Base-by-base conservation (phyloP, 92 coral and sea anemone species). In the Parazoanthus swiftii region DNA sequence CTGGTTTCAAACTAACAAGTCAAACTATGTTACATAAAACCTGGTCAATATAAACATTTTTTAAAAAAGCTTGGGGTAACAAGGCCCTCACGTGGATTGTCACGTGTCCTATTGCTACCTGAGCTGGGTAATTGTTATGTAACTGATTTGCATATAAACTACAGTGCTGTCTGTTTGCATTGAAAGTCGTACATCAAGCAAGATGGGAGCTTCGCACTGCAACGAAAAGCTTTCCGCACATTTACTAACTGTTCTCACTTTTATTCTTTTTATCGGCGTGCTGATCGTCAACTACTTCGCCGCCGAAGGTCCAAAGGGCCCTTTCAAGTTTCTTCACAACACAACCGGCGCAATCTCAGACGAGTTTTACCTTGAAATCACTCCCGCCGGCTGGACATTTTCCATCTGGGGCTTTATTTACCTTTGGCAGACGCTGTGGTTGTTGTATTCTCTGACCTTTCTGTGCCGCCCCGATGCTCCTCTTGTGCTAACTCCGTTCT, bases 381-480 rank as follows among this genome's bases (percentile, higher is more conserved):
- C 98, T 51, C 98, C 98, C 11, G 90, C 90, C 18, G 89, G 89
- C 72, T 95, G 98, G 98, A 93, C 96, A 0, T 90, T 95, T 87
- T 88, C 94, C 92, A 93, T 92, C 8, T 95, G 96, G 98, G 92
- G 92, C 3, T 91, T 90, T 23, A 96, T 95, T 37, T 92, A 91
- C 43, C 93, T 90, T 8, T 95, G 98, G 98, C 96, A 93, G 75
- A 68, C 91, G 18, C 92, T 91, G 23, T 95, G 98, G 98, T 81
- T 94, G 85, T 71, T 88, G 79, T 94, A 94, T 81, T 88, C 95
- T 1, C 93, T 94, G 8, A 89, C 89, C 63, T 46, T 91, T 37
- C 93, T 94, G 46, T 94, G 98, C 81, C 95, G 98, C 15, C 87
- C 56, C 71, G 74, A 91, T 67, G 92, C 93, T 42, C 94, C 94